Conservation (phyloP, 2,113 vertebrate genomes). For the Athene noctua region DNA sequence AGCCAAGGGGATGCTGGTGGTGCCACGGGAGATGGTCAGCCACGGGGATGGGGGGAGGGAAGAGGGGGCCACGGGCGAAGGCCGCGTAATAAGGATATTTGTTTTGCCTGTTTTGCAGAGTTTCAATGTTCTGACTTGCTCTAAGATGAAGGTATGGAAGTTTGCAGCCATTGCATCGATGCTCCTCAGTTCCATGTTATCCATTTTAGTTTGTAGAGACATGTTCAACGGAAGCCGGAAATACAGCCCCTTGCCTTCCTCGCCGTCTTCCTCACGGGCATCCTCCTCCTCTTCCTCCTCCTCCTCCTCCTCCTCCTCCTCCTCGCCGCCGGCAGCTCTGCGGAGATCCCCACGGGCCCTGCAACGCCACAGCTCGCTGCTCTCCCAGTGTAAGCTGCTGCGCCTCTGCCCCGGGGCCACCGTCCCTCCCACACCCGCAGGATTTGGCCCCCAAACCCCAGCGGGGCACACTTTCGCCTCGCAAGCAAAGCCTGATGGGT, state of each 20-base stretch:
- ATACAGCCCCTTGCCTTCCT: conserved; percentile 32
- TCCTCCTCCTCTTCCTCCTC: background rate
- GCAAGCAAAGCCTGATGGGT: fast-evolving
- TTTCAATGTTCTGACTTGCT: conserved; percentile 87
- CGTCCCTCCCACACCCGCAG: fast-evolving
- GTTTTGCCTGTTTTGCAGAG: conserved; percentile 77
- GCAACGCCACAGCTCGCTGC: conserved; percentile 56
- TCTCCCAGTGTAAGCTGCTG: conserved; percentile 67
- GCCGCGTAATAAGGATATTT: background rate
- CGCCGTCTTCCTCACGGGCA: conserved; percentile 12
- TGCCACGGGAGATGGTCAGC: fast-evolving
- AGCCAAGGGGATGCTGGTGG: background rate
- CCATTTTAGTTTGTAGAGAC: conserved; percentile 83
- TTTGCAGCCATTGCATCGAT: conserved; percentile 85
- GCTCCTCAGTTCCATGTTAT: conserved; percentile 84
- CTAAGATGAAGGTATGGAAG: conserved; percentile 98
- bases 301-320: background rate
- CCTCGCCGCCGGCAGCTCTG: background rate
- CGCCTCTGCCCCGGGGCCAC: fast-evolving
- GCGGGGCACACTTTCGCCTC: fast-evolving
- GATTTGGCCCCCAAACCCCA: fast-evolving
- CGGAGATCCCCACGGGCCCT: conserved; percentile 64
- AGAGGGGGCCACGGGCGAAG: background rate
- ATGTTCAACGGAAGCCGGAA: conserved; percentile 62
- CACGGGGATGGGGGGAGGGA: fast-evolving